Conservation (phyloP, 1,140 invertebrate genomes). For the Philopotamus ludificatus region DNA sequence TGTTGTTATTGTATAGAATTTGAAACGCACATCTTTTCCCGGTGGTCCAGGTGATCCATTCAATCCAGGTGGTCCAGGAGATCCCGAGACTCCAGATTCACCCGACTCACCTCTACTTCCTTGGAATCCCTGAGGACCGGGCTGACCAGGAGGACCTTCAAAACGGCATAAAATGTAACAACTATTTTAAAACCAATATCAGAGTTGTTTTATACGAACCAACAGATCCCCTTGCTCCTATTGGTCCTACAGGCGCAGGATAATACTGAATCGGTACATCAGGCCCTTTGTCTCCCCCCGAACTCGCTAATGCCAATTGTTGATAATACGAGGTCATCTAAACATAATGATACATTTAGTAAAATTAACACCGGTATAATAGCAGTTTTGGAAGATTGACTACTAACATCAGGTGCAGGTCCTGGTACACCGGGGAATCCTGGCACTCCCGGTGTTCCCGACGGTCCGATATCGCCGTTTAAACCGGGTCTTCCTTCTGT, state of each 20-base stretch:
- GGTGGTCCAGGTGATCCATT: slow-evolving; percentile 68
- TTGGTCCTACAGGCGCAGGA: slow-evolving; percentile 73
- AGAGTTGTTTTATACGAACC: slow-evolving; percentile 48
- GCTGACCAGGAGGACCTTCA: slow-evolving; percentile 60
- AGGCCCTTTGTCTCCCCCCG: slow-evolving; percentile 74
- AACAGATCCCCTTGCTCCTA: slow-evolving; percentile 68
- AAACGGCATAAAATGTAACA: neutral
- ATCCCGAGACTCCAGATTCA: slow-evolving; percentile 70
- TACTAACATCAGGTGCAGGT: slow-evolving; percentile 69
- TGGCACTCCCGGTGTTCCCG: slow-evolving; percentile 68
- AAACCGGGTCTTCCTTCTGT: slow-evolving; percentile 62
- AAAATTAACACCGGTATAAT: neutral
- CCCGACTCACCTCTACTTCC: slow-evolving; percentile 71
- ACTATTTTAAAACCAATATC: neutral
- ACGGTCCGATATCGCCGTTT: slow-evolving; percentile 63
- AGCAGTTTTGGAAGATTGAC: slow-evolving; percentile 12
- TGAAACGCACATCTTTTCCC: slow-evolving; percentile 71
- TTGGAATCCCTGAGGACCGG: slow-evolving; percentile 78
- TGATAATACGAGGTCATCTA: slow-evolving; percentile 62
- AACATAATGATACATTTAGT: slow-evolving; percentile 12
- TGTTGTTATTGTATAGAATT: neutral
- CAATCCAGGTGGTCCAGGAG: slow-evolving; percentile 62
- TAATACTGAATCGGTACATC: slow-evolving; percentile 68
- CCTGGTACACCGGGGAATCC: slow-evolving; percentile 70
- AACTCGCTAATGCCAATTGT: slow-evolving; percentile 64